Evolutionary conservation across 2,113 vertebrate genomes (phyloP), one percentile per base, ranked within the genome.

Genomic region (Leptobrachium leishanense): DNA sequence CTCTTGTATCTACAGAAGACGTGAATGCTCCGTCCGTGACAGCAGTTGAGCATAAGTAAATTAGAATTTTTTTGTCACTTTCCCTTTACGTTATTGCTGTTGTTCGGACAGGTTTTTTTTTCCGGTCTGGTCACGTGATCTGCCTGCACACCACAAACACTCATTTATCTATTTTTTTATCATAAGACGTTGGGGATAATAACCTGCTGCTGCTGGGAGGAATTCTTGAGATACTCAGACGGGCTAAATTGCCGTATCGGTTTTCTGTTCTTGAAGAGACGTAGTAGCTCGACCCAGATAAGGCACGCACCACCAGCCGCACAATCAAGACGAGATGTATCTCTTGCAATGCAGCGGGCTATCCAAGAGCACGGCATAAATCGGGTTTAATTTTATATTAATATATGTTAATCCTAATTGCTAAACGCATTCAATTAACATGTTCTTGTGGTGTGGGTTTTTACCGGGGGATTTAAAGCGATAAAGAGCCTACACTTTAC

Each of bases 401-500:
- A 80, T 74, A 80, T 80, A 80, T 80, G 77, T 80, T 80, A 80
- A 80, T 73, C 63, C 70, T 80, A 74, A 80, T 80, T 80, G 71
- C 70, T 39, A 59, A 73, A 57, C 6, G 41, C 53, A 74, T 80
- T 80, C 13, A 67, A 73, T 80, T 13, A 68, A 44, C 71, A 43
- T 13, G 70, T 57, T 59, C 43, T 64, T 59, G 2, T 57, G 50
- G 39, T 9, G 43, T 43, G 40, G 57, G 39, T 54, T 41, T 31
- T 11, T 65, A 80, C 46, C 70, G 54, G 63, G 50, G 63, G 77
- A 72, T 68, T 65, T 73, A 44, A 39, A 12, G 9, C 44, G 70
- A 74, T 67, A 43, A 66, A 44, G 50, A 66, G 74, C 63, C 41
- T 68, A 39, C 66, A 54, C 9, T 76, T 76, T 68, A 5, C 68